Evolutionary conservation across 1,140 invertebrate species (phyloP), one percentile per base, ranked within the genome.

Genomic region (Radopholus similis): DNA sequence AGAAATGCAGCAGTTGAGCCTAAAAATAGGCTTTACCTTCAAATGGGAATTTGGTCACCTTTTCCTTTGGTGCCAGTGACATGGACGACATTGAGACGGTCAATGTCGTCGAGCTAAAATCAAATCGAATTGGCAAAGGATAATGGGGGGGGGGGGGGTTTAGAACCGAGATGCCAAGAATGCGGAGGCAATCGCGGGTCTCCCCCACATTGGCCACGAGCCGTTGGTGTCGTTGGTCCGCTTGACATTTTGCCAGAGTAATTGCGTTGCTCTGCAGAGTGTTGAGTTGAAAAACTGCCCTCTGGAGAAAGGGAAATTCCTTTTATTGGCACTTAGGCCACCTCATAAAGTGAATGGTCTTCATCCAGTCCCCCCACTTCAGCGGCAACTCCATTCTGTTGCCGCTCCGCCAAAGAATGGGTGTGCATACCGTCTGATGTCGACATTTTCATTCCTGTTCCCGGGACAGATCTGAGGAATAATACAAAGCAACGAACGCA

Each of bases 31-130:
- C 9, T 51, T 51, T 51, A 21, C 26, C 2, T 47, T 15, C n/a
- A 47, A 49, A 13, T 11, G n/a, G 23, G 13, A 3, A 21, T 26
- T 11, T 9, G 30, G 15, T 11, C 18, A 51, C 59, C 88, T 82
- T 89, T 89, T 37, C 95, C 95, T 86, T 98, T 98, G 0, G 94
- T 97, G 5, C 96, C 96, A 74, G 91, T 86, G 1, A 97, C 88
- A 86, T 97, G 94, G 74, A 98, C 94, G 6, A 94, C 86, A 57
- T 90, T 89, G 11, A 97, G 79, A 21, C 71, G 66, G 70, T 86
- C 83, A 15, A 87, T 66, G 70, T 86, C 79, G n/a, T 68, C 38
- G 5, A 47, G 9, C 68, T 70, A 6, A 23, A 66, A 63, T 63
- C 5, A 54, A 42, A 62, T 62, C 5, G 13, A 18, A 38, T 62